phyloP scores from a whole-genome alignment of 2,888 invertebrate species.

The Leucophenga maculata region DNA sequence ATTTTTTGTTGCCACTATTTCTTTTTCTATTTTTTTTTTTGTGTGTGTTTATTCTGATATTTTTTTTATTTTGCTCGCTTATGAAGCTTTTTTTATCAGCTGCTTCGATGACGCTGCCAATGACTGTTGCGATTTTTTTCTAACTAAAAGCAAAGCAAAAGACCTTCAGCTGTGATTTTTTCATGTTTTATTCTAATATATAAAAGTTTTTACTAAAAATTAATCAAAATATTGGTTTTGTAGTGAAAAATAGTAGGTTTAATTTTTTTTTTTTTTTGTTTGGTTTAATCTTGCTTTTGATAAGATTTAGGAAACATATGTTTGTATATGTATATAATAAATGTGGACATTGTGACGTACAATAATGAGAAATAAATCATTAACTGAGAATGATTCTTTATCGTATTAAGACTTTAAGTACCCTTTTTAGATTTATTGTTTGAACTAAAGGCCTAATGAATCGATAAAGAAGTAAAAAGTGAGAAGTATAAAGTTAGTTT shows the following conservation, averaged over 20 bases:
- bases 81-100: conserved; percentile 7
- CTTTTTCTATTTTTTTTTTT: neutral
- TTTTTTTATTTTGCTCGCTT: neutral
- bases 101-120: neutral
- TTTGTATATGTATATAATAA: too few relatives aligned
- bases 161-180: neutral
- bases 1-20: neutral
- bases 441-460: too few relatives aligned
- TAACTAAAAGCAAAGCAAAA: too few relatives aligned
- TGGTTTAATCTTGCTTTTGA: neutral
- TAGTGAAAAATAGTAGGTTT: neutral
- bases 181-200: neutral
- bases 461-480: too few relatives aligned
- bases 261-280: neutral
- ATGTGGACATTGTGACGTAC: too few relatives aligned
- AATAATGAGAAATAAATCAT: too few relatives aligned
- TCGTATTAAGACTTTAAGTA: too few relatives aligned
- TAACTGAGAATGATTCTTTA: too few relatives aligned
- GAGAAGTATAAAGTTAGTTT: too few relatives aligned
- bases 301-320: conserved; percentile 8
- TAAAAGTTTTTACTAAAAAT: neutral
- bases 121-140: too few relatives aligned
- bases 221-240: neutral
- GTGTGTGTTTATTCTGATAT: too few relatives aligned
- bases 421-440: too few relatives aligned